phyloP scores from a whole-genome alignment of 2,113 vertebrate genomes.

The Manacus vitellinus region DNA sequence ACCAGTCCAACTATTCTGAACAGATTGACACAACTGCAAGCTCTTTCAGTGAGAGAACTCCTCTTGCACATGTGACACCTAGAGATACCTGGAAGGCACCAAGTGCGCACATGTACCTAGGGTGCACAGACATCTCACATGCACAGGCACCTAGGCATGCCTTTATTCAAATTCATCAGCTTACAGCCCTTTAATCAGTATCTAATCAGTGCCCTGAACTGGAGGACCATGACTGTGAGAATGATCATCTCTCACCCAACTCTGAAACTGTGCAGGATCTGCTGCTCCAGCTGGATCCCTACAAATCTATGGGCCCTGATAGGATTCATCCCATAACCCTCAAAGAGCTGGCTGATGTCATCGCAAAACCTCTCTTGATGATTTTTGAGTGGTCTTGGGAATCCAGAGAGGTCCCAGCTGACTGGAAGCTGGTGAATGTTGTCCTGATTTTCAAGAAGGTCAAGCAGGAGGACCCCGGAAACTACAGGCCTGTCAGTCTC shows the following conservation, averaged over 20 bases:
- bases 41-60: not conserved
- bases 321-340: not conserved
- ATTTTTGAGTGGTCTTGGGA: not conserved
- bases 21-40: not conserved
- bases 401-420: not conserved
- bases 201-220: not conserved
- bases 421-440: not conserved
- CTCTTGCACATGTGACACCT: not conserved
- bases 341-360: not conserved
- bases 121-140: rapidly evolving
- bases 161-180: not conserved
- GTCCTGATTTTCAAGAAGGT: not conserved
- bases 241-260: not conserved
- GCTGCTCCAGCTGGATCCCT: not conserved
- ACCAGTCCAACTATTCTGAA: not conserved
- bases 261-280: not conserved
- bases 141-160: not conserved
- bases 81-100: not conserved
- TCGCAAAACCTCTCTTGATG: not conserved
- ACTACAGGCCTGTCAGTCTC: not conserved
- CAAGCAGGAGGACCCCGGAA: not conserved
- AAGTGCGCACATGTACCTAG: not conserved
- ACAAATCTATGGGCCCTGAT: not conserved
- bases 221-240: not conserved
- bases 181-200: not conserved